Conservation (phyloP, 2,797 vertebrate genomes). For the Gobio occitaniae region DNA sequence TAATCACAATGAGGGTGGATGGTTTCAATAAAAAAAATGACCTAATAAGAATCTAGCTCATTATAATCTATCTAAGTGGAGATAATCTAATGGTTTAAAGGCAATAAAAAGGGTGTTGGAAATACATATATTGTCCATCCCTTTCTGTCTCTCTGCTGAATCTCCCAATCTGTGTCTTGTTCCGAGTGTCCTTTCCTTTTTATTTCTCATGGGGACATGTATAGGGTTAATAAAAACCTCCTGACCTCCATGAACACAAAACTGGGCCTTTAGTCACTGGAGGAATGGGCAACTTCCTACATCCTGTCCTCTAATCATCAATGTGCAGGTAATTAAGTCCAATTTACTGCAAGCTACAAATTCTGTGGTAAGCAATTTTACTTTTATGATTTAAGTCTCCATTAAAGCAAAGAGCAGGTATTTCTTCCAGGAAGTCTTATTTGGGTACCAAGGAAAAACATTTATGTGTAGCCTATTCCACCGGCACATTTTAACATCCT, state of each 20-base stretch:
- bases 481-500: conserved; percentile 67
- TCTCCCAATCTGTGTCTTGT: too few relatives aligned
- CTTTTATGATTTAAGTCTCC: conserved; percentile 48
- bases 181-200: not conserved
- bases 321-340: conserved; percentile 44
- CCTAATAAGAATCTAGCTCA: not conserved
- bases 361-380: conserved; percentile 38
- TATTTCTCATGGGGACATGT: not conserved
- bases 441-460: conserved; percentile 69
- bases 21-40: not conserved
- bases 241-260: not conserved
- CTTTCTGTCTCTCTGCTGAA: too few relatives aligned
- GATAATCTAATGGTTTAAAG: not conserved
- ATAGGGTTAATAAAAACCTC: conserved; percentile 25
- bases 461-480: conserved; percentile 69
- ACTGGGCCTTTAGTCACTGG: conserved; percentile 13
- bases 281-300: conserved; percentile 19
- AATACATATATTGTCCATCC: too few relatives aligned
- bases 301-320: conserved; percentile 35
- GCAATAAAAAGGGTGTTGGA: not conserved
- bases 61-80: not conserved
- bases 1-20: not conserved
- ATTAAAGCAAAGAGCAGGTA: conserved; percentile 42
- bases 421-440: conserved; percentile 54
- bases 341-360: conserved; percentile 38